Percentiles rank a stretch among this genome's conserved stretches.
phyloP scores from a whole-genome alignment of 1,140 invertebrate species.

The Papilio xuthus region DNA sequence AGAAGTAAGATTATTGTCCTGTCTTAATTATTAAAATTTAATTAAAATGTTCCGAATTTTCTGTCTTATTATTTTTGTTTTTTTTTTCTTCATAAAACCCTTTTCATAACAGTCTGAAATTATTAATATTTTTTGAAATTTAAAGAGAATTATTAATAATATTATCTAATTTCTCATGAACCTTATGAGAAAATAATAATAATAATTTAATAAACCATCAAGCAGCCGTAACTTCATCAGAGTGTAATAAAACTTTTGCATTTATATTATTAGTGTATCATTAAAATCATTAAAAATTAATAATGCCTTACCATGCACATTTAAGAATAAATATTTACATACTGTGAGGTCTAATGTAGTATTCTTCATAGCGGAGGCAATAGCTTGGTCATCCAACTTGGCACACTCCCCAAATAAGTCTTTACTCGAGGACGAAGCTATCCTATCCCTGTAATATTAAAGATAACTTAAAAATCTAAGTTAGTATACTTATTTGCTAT shows the following conservation, averaged over 20 bases:
- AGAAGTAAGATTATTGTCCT: too few species aligned
- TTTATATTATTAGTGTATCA: not conserved
- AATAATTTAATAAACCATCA: too few species aligned
- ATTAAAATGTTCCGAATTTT: too few species aligned
- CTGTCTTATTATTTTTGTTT: too few species aligned
- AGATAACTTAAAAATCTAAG: not conserved
- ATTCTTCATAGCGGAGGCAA: slow-evolving; percentile 86
- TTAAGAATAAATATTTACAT: slow-evolving; percentile 36
- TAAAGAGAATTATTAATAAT: too few species aligned
- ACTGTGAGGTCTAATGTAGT: slow-evolving; percentile 75
- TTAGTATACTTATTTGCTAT: not conserved
- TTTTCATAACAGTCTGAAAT: too few species aligned
- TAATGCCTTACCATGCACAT: not conserved
- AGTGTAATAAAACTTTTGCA: too few species aligned
- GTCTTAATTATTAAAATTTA: too few species aligned
- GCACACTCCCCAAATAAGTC: slow-evolving; percentile 98
- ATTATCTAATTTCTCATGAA: too few species aligned
- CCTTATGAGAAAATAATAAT: not conserved
- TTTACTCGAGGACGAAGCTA: slow-evolving; percentile 90
- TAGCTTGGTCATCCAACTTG: slow-evolving; percentile 95
- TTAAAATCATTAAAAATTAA: slow-evolving; percentile 1
- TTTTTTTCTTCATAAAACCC: too few species aligned
- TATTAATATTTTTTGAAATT: too few species aligned
- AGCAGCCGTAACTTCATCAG: too few species aligned
- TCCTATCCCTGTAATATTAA: slow-evolving; percentile 88